A percentile compares a stretch with the other conserved stretches of the same genome.
These are phyloP conservation scores for Meteorus sp. DNA, from an alignment of 1,140 invertebrate species.

Conservation along the genomic window DNA sequence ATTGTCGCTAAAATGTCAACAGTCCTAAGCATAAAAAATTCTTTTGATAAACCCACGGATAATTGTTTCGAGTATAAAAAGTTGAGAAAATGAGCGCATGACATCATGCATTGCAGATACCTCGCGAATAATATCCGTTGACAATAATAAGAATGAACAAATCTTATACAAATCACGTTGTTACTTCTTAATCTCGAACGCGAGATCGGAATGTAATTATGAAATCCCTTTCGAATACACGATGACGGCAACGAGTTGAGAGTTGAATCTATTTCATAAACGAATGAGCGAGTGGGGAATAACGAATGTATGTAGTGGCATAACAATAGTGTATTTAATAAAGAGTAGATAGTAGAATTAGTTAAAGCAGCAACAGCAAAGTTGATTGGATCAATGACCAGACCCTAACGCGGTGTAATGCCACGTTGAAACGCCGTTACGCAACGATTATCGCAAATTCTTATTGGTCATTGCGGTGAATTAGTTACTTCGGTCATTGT, in stretches of 20 bases:
- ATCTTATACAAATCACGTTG: not conserved
- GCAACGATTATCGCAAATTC: slow-evolving; percentile 31
- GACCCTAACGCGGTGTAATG: slow-evolving; percentile 16
- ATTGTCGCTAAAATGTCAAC: too few relatives aligned
- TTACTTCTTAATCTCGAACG: too few relatives aligned
- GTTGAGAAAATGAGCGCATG: slow-evolving; percentile 20
- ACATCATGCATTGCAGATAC: not conserved
- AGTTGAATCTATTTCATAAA: too few relatives aligned
- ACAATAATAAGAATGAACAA: not conserved
- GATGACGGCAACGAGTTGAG: too few relatives aligned
- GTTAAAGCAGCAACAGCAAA: slow-evolving; percentile 1
- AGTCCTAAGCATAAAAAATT: too few relatives aligned
- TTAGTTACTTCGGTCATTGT: slow-evolving; percentile 21
- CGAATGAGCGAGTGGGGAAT: too few relatives aligned
- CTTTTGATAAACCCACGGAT: not conserved
- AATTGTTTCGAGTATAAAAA: slow-evolving; percentile 12
- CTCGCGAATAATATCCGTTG: not conserved
- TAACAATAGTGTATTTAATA: slow-evolving; percentile 7
- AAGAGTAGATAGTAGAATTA: not conserved
- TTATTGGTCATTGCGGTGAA: slow-evolving; percentile 10
- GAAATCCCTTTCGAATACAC: slow-evolving; percentile 33
- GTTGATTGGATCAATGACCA: slow-evolving; percentile 39
- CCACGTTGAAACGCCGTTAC: slow-evolving; percentile 28
- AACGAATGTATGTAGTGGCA: too few relatives aligned
- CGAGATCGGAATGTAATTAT: slow-evolving; percentile 38